These are phyloP conservation scores for Meghimatium bilineatum DNA, from an alignment of 2,888 invertebrate species.

Conservation along the genomic window DNA sequence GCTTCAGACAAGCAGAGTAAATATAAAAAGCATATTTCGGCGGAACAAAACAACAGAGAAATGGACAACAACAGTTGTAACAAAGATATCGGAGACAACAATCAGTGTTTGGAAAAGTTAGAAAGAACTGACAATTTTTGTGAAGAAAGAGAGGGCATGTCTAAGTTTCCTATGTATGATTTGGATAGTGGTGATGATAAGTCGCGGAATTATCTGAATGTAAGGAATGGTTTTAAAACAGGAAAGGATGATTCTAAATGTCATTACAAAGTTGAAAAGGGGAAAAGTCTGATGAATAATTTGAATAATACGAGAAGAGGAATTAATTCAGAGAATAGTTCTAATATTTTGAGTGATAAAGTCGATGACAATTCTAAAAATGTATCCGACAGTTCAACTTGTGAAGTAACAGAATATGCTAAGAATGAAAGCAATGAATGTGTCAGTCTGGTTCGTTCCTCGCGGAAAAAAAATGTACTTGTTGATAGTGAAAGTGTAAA, in stretches of 20 bases:
- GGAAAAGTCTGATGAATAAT: background rate
- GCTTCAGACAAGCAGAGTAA: background rate
- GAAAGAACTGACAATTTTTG: background rate
- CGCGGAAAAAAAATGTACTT: background rate
- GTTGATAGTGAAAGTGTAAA: background rate
- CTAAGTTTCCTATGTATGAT: background rate
- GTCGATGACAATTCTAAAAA: background rate
- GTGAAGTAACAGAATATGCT: background rate
- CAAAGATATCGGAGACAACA: background rate
- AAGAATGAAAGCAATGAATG: background rate
- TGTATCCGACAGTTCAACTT: background rate
- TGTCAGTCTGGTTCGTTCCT: background rate
- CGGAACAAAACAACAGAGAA: background rate
- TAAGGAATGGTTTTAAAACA: too few relatives aligned
- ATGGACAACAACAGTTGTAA: background rate
- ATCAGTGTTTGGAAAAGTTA: background rate
- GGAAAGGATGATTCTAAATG: background rate
- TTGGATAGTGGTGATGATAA: constrained; percentile 2
- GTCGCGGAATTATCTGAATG: background rate
- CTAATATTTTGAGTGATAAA: background rate
- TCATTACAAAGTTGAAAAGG: background rate
- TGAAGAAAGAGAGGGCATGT: background rate
- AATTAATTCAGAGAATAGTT: background rate
- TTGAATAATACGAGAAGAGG: background rate
- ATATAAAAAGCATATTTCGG: background rate